Evolutionary conservation across 2,888 invertebrate species (phyloP), one percentile per base, ranked within the genome.

Genomic region (Galerucella pusilla): DNA sequence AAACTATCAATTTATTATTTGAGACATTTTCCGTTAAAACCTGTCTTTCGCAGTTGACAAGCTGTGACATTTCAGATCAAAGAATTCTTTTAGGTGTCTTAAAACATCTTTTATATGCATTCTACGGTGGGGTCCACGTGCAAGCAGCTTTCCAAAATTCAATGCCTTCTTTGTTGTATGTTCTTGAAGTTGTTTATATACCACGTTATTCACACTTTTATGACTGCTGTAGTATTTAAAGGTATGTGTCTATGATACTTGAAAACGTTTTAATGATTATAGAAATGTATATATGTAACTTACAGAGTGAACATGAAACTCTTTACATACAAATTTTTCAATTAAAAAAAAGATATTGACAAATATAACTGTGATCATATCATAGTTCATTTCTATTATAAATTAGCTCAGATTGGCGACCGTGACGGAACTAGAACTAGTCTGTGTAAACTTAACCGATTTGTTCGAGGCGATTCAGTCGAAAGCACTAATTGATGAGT

Each of bases 401-500:
- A 75, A 71, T 69, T 52, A 64, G 28, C 67, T 61, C 49, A 49
- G 61, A 63, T 28, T 61, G 54, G 10, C 67, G 67, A 59, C 59
- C 16, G 16, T 42, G 20, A 16, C 67, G 5, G 54, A 52, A 68
- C 63, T 64, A 66, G 46, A 75, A 75, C 72, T 77, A 78, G 79
- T 80, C 78, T 81, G 79, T 80, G 81, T 80, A 82, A 85, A 85
- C 83, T 85, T 83, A 78, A 80, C 81, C 80, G 85, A 85, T 85
- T 85, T 84, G 85, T 85, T 84, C 84, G 77, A 71, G 76, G 81
- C 83, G 84, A 84, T 85, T 83, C 85, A 84, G 78, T 84, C 83
- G 84, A 85, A 82, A 84, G 84, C 86, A 87, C 87, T 87, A 87
- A 87, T 87, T 87, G 87, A 87, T 87, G 86, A 85, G 83, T 82